Percentiles rank a stretch among this genome's conserved stretches.
Evolutionary conservation across 2,113 vertebrate species (phyloP).

Genomic region (Aptenodytes forsteri): DNA sequence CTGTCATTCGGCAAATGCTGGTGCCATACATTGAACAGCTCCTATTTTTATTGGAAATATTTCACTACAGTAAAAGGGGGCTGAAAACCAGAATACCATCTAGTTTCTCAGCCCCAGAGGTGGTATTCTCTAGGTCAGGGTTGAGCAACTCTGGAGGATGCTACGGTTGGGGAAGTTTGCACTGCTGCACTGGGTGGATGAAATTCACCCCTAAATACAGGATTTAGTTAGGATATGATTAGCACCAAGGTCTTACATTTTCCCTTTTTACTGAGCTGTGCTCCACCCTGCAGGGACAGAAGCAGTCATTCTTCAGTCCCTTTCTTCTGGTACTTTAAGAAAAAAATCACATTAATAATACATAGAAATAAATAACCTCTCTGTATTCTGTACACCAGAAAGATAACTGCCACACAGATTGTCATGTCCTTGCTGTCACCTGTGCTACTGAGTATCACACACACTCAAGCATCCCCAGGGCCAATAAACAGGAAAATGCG

Average conservation of each 20-base stretch:
- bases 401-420: not conserved
- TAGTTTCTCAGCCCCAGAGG: not conserved
- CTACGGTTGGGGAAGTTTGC: not conserved
- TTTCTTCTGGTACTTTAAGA: not conserved
- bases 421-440: not conserved
- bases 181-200: not conserved
- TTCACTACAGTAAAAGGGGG: conserved; percentile 7
- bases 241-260: not conserved
- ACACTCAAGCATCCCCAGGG: not conserved
- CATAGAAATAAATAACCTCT: not conserved
- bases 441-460: not conserved
- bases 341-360: not conserved
- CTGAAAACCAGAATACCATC: conserved; percentile 25
- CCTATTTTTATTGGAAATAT: conserved; percentile 53
- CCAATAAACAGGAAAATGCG: not conserved
- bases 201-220: not conserved
- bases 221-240: not conserved
- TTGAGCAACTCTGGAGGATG: not conserved
- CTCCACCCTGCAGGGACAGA: not conserved
- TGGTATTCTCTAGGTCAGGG: not conserved
- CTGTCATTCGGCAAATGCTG: conserved; percentile 20
- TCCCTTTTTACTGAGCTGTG: not conserved
- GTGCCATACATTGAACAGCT: conserved; percentile 21
- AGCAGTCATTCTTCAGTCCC: not conserved
- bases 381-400: not conserved